Base-by-base conservation (phyloP, 1,140 invertebrate species). In the Hypothenemus hampei region DNA sequence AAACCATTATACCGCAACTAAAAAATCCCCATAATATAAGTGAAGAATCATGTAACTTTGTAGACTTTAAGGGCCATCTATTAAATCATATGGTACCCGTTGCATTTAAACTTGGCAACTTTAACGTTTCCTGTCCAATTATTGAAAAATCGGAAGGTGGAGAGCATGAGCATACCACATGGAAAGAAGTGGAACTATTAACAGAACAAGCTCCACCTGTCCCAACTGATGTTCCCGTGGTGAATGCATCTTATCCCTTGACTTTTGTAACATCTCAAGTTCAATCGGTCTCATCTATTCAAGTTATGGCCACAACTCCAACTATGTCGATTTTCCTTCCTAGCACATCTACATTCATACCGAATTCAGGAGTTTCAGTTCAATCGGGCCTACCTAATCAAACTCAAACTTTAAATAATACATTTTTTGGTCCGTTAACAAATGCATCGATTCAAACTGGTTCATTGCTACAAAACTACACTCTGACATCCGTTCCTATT, bases 51-150 rank as follows among this genome's bases (percentile, higher is more conserved):
- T 36, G 39, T 20, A 24, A 29, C 24, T 51, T 63, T 1, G 60
- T 58, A 19, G 44, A 51, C 26, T 36, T 63, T 0, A 60, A 57
- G 15, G 31, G 36, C 22, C 23, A 43, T 5, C 18, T 63, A 22
- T 36, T 35, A 7, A 15, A 13, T 13, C 16, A 53, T 21, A 35
- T 16, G n/a, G 26, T 53, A n/a, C 50, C 50, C 18, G 40, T 53
- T n/a, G 22, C 3, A n/a, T 15, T 35, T 44, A 33, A 21, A 6
- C 5, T 44, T 44, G 50, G 50, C 10, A 20, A 21, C 10, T 44
- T 44, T 36, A 29, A 44, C 5, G 50, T 53, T 36, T 18, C 40
- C 2, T 53, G 3, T 16, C 35, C 16, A 31, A 13, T 31, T 8
- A 31, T n/a, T 2, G 26, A 31, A 13, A 13, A 31, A 31, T 11